These are phyloP conservation scores for Acromyrmex echinatior DNA, from an alignment of 1,140 invertebrate genomes.

Conservation along the genomic window DNA sequence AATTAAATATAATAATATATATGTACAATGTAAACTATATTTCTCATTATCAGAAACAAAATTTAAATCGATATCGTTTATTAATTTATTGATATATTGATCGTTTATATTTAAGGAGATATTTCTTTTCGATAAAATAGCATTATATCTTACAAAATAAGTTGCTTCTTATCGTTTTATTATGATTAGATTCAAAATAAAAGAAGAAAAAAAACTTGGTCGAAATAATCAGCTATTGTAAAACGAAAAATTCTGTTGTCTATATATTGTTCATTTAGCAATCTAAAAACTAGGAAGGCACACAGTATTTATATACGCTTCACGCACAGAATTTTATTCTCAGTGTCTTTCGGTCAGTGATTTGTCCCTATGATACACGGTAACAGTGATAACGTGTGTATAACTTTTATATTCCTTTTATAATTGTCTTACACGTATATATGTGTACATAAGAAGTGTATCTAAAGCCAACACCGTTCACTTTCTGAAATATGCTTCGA, in stretches of 20 bases:
- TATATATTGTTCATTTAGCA: slow-evolving; percentile 28
- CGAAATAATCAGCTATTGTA: slow-evolving; percentile 5
- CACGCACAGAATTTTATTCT: slow-evolving; percentile 65
- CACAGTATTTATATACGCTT: slow-evolving; percentile 49
- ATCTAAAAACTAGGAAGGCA: slow-evolving; percentile 47
- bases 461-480: slow-evolving; percentile 56
- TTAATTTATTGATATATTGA: slow-evolving; percentile 37
- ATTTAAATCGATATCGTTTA: slow-evolving; percentile 30
- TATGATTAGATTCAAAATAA: slow-evolving; percentile 10
- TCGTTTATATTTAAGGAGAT: slow-evolving; percentile 5
- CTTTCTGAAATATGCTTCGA: slow-evolving; percentile 42
- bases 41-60: slow-evolving; percentile 24
- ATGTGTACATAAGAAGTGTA: slow-evolving; percentile 54
- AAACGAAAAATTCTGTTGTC: slow-evolving; percentile 25
- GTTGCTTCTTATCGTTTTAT: slow-evolving; percentile 16
- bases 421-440: slow-evolving; percentile 63
- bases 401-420: slow-evolving; percentile 54
- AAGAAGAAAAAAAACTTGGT: slow-evolving; percentile 32
- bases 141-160: slow-evolving; percentile 10
- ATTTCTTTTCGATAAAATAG: slow-evolving; percentile 6
- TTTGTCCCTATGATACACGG: slow-evolving; percentile 59
- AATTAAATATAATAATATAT: slow-evolving; percentile 37
- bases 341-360: slow-evolving; percentile 51
- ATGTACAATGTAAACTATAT: slow-evolving; percentile 40
- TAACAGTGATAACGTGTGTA: slow-evolving; percentile 69